Evolutionary conservation across 1,140 invertebrate genomes (phyloP).

Genomic region (Caenorhabditis latens): DNA sequence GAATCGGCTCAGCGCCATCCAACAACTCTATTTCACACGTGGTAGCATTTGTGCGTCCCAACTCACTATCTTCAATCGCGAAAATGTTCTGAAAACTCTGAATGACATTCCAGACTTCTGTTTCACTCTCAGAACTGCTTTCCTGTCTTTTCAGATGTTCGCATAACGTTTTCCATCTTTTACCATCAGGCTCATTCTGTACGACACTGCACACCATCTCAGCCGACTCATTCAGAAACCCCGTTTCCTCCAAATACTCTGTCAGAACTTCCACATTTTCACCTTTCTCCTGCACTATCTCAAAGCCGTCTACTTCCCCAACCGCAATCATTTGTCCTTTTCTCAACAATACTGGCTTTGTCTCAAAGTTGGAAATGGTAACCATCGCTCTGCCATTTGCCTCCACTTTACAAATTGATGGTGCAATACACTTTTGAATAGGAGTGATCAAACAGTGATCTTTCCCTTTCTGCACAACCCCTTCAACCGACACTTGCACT

Average conservation of each 20-base stretch:
- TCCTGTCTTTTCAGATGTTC: slow-evolving; percentile 9
- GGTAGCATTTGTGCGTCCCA: not conserved
- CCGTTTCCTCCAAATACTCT: not conserved
- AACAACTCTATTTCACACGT: not conserved
- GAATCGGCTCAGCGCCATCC: slow-evolving; percentile 14
- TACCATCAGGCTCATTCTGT: not conserved
- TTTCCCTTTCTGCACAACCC: too few relatives aligned
- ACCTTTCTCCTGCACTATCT: not conserved
- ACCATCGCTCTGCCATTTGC: not conserved
- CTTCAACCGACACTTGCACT: not conserved
- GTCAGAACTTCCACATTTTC: not conserved
- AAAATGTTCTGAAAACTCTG: not conserved
- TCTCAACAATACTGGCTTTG: not conserved
- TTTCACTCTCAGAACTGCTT: not conserved
- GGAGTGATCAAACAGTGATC: too few relatives aligned
- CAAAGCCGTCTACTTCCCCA: not conserved
- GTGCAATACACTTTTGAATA: not conserved
- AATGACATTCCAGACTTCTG: not conserved
- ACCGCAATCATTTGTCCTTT: not conserved
- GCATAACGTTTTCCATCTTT: not conserved
- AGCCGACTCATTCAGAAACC: not conserved
- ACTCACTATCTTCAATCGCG: slow-evolving; percentile 35
- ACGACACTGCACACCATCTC: not conserved
- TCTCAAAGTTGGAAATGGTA: not conserved
- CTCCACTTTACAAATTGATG: not conserved